Percentiles rank a stretch among this genome's conserved stretches.
Conservation (phyloP, 2,888 invertebrate genomes). For the Amphipyra berbera region DNA sequence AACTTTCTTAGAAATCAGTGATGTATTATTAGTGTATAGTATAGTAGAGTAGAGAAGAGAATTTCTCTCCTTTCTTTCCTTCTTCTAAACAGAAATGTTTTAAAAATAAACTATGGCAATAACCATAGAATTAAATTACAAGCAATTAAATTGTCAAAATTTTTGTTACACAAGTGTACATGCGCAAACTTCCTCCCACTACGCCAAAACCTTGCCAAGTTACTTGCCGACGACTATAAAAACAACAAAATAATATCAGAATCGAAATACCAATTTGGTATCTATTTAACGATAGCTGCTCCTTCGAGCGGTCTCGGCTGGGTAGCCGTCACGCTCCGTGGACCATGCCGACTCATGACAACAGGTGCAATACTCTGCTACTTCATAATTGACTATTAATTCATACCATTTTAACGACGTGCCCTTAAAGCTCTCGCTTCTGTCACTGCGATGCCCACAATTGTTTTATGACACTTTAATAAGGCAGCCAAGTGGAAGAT, state of each 20-base stretch:
- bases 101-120: too few species aligned
- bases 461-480: slow-evolving; percentile 53
- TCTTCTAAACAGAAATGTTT: too few species aligned
- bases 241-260: slow-evolving; percentile 21
- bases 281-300: slow-evolving; percentile 64
- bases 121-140: too few species aligned
- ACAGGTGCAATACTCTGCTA: slow-evolving; percentile 77
- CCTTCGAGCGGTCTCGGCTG: slow-evolving; percentile 64
- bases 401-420: slow-evolving; percentile 18
- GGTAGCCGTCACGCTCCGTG: slow-evolving; percentile 71
- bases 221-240: too few species aligned
- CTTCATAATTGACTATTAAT: slow-evolving; percentile 53
- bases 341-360: slow-evolving; percentile 69
- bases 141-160: too few species aligned
- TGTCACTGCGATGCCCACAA: slow-evolving; percentile 16
- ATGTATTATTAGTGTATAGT: too few species aligned
- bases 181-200: too few species aligned
- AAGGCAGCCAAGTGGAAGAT: slow-evolving; percentile 20
- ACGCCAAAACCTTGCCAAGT: too few species aligned
- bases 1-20: neutral
- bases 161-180: too few species aligned
- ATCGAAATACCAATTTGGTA: slow-evolving; percentile 60
- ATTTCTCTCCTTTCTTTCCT: too few species aligned
- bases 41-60: too few species aligned
- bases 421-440: slow-evolving; percentile 28